Evolutionary conservation across 2,888 invertebrate species (phyloP).

Genomic region (Gastracanthus pulcherrimus): DNA sequence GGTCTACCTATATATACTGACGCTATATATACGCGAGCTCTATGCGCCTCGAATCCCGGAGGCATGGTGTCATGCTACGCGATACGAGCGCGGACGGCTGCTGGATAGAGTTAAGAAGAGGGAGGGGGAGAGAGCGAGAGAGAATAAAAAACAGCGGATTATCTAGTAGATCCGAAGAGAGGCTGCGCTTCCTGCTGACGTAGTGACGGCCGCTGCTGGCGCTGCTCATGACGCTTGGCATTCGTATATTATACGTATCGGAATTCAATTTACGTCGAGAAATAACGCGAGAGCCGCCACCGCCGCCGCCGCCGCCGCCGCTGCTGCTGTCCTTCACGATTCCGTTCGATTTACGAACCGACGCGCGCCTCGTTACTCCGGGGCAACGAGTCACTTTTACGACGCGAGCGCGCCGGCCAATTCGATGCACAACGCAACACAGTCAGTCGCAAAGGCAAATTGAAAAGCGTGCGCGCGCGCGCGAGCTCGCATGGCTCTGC

Average conservation of each 20-base stretch:
- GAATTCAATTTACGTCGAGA: constrained; percentile 65
- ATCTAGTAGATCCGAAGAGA: background rate
- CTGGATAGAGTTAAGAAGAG: background rate
- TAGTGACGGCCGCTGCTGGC: constrained; percentile 5
- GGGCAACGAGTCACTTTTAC: constrained; percentile 43
- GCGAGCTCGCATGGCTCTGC: background rate
- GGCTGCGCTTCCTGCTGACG: background rate
- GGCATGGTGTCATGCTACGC: background rate
- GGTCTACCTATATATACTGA: background rate
- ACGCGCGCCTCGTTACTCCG: constrained; percentile 39
- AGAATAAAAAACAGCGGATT: background rate
- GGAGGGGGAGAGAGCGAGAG: background rate
- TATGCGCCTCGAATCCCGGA: background rate
- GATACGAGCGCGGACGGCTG: background rate
- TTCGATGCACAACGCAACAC: constrained; percentile 24
- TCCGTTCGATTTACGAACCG: constrained; percentile 45
- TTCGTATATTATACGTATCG: constrained; percentile 59
- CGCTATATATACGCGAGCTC: too few relatives aligned
- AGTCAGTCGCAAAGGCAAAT: constrained; percentile 31
- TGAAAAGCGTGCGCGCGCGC: constrained; percentile 18
- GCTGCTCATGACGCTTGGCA: constrained; percentile 60
- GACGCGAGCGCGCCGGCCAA: constrained; percentile 14
- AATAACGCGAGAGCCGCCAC: constrained; percentile 12
- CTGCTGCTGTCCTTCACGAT: constrained; percentile 46
- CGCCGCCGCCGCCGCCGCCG: background rate